Evolutionary conservation across 2,888 invertebrate genomes (phyloP).

Genomic region (Cosmia trapezina): DNA sequence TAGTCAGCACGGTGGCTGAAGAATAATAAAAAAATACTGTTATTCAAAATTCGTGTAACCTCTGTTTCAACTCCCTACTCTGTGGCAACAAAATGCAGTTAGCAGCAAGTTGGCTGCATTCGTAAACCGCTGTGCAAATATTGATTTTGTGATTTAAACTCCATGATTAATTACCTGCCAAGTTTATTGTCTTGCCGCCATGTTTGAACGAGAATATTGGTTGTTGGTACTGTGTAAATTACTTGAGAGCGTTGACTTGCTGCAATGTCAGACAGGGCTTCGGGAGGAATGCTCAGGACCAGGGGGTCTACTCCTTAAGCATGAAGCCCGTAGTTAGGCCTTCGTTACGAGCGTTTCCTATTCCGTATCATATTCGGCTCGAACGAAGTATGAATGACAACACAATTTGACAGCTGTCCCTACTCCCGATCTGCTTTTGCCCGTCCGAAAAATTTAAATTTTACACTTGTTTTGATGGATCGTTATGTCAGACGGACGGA

Average conservation of each 20-base stretch:
- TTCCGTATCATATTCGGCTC: too few relatives aligned
- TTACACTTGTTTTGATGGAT: too few relatives aligned
- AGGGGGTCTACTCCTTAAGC: too few relatives aligned
- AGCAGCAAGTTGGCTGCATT: constrained; percentile 61
- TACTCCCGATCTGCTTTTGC: too few relatives aligned
- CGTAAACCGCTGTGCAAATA: constrained; percentile 68
- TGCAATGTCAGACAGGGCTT: constrained; percentile 16
- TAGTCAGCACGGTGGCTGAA: background rate
- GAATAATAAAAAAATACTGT: background rate
- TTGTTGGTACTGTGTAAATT: constrained; percentile 44
- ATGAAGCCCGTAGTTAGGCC: too few relatives aligned
- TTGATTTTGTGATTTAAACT: constrained; percentile 77
- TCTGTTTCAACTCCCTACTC: constrained; percentile 26
- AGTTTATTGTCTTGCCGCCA: constrained; percentile 72
- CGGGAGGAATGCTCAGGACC: background rate
- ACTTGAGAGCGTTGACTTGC: constrained; percentile 36
- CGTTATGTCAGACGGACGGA: too few relatives aligned
- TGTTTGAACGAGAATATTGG: constrained; percentile 51
- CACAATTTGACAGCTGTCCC: too few relatives aligned
- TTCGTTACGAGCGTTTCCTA: too few relatives aligned
- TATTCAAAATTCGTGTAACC: background rate
- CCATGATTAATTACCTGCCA: constrained; percentile 76
- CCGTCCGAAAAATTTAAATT: too few relatives aligned
- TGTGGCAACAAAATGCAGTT: constrained; percentile 58
- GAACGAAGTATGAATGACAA: too few relatives aligned